phyloP scores from a whole-genome alignment of 2,888 invertebrate species.

The Cephus rjabovi region DNA sequence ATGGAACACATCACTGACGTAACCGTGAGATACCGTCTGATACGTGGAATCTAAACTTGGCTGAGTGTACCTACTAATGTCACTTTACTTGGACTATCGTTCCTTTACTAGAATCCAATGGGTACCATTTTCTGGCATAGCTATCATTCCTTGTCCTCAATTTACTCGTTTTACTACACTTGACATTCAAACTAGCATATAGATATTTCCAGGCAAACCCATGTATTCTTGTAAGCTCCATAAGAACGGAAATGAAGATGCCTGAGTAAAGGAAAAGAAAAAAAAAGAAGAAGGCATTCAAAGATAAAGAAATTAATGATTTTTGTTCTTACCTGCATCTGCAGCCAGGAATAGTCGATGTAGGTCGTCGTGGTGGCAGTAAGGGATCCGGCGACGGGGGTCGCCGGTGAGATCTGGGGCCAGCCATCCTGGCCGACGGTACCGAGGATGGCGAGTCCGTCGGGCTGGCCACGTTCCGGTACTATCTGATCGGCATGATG shows the following conservation, averaged over 20 bases:
- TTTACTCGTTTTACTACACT: too few relatives aligned
- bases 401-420: conserved; percentile 54
- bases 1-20: too few relatives aligned
- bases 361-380: conserved; percentile 55
- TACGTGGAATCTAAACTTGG: too few relatives aligned
- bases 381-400: conserved; percentile 24
- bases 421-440: conserved; percentile 49
- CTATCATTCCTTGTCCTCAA: too few relatives aligned
- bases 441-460: conserved; percentile 53
- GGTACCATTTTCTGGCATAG: too few relatives aligned
- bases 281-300: background rate
- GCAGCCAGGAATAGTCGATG: conserved; percentile 64
- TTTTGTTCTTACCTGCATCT: conserved; percentile 56
- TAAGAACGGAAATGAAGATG: background rate
- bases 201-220: too few relatives aligned
- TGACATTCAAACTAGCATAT: too few relatives aligned
- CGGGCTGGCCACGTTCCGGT: conserved; percentile 60
- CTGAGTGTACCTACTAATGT: too few relatives aligned
- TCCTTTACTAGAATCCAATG: too few relatives aligned
- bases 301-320: background rate
- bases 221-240: too few relatives aligned
- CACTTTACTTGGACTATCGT: too few relatives aligned
- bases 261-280: background rate
- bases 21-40: too few relatives aligned
- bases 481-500: conserved; percentile 65